Percentiles rank a stretch among this genome's conserved stretches.
These are phyloP conservation scores for Atractosteus spatula DNA, from an alignment of 2,113 vertebrate species.

Conservation along the genomic window DNA sequence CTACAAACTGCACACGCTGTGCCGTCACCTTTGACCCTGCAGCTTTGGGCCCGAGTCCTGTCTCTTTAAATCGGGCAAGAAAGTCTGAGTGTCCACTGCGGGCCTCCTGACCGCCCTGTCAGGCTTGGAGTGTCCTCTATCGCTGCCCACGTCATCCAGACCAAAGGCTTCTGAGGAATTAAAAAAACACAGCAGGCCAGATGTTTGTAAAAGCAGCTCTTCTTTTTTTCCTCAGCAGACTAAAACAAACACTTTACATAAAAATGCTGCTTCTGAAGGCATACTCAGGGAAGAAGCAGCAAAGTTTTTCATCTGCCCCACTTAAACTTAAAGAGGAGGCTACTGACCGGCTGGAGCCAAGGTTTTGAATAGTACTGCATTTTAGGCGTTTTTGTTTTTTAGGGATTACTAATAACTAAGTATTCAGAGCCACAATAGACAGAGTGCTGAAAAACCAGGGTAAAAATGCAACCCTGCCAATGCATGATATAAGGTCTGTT, in stretches of 20 bases:
- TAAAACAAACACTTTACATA: background rate
- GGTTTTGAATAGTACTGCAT: background rate
- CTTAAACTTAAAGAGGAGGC: background rate
- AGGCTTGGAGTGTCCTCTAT: background rate
- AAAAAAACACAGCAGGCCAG: background rate
- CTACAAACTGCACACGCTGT: too few species aligned
- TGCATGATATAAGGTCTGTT: background rate
- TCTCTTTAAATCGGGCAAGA: conserved; percentile 26
- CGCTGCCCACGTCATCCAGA: conserved; percentile 17
- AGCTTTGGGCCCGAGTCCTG: conserved; percentile 14
- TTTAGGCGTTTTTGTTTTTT: background rate
- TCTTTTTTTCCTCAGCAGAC: background rate
- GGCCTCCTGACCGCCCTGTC: conserved; percentile 7
- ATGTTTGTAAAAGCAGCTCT: background rate
- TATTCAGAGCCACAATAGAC: background rate
- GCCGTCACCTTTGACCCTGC: conserved; percentile 20
- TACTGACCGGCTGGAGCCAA: too few species aligned
- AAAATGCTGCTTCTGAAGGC: too few species aligned
- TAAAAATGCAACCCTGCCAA: background rate
- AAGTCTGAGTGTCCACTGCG: background rate
- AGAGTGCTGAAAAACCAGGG: too few species aligned
- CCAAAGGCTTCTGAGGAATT: background rate
- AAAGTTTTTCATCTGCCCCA: too few species aligned
- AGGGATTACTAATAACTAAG: background rate
- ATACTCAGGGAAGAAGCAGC: too few species aligned